A percentile compares a stretch with the other conserved stretches of the same genome.
phyloP scores from a whole-genome alignment of 2,888 invertebrate genomes.

The Synergus umbraculus region DNA sequence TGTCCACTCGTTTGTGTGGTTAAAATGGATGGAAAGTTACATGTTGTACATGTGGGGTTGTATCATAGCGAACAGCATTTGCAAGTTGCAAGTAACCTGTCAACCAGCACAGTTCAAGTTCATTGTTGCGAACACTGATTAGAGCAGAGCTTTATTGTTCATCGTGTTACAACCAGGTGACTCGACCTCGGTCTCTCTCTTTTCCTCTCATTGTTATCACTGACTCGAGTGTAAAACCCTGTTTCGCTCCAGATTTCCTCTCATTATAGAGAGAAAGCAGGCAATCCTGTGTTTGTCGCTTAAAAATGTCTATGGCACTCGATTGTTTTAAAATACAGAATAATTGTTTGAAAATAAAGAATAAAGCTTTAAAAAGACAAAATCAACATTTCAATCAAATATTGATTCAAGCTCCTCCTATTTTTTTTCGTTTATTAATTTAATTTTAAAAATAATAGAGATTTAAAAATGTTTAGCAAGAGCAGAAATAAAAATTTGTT shows the following conservation, averaged over 20 bases:
- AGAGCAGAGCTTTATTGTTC: constrained; percentile 54
- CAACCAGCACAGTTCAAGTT: constrained; percentile 55
- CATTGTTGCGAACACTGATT: constrained; percentile 60
- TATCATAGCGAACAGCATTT: constrained; percentile 45
- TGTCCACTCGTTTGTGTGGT: constrained; percentile 21
- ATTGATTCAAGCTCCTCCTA: too few species aligned
- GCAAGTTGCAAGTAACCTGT: constrained; percentile 45
- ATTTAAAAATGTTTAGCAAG: too few species aligned
- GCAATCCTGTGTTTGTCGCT: neutral
- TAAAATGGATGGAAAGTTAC: constrained; percentile 23
- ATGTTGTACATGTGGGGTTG: neutral
- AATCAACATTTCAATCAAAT: too few species aligned
- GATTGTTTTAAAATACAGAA: neutral
- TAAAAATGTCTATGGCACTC: neutral
- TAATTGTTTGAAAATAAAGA: neutral
- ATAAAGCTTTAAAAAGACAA: too few species aligned
- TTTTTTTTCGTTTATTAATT: too few species aligned
- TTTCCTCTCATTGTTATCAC: constrained; percentile 44
- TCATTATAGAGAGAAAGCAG: neutral
- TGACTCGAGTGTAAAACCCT: constrained; percentile 47
- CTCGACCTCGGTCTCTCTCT: constrained; percentile 41
- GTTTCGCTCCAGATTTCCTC: constrained; percentile 14
- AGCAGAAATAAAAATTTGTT: too few species aligned
- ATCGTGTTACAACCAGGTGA: constrained; percentile 46
- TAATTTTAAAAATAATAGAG: too few species aligned